These are phyloP conservation scores for Odontomyia ornata DNA, from an alignment of 2,888 invertebrate species.

Conservation along the genomic window DNA sequence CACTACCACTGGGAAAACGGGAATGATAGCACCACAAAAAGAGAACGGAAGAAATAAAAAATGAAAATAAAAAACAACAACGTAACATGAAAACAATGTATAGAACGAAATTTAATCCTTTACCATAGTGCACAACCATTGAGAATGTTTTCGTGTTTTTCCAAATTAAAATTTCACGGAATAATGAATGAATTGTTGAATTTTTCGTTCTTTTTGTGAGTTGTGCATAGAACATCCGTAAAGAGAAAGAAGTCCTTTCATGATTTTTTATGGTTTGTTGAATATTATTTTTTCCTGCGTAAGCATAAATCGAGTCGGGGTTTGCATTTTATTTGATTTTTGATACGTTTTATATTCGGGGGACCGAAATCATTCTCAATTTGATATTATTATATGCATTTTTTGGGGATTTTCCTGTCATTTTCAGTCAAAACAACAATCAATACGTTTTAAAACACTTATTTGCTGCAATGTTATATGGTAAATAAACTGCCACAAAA, in stretches of 20 bases:
- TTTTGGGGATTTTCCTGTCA: not conserved
- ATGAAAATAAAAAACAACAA: too few species aligned
- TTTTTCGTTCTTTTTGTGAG: not conserved
- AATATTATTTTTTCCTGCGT: not conserved
- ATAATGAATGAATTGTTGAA: conserved; percentile 5
- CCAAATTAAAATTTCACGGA: conserved; percentile 21
- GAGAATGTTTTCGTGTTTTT: conserved; percentile 36
- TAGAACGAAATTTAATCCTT: conserved; percentile 28
- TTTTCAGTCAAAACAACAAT: conserved; percentile 45
- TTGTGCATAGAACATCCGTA: not conserved
- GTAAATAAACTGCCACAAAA: conserved; percentile 49
- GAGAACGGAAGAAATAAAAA: not conserved
- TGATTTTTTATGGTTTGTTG: not conserved
- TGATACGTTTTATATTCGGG: not conserved
- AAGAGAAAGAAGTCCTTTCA: not conserved
- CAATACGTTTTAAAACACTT: conserved; percentile 48
- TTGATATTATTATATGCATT: not conserved
- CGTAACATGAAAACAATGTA: conserved; percentile 11
- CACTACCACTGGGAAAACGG: conserved; percentile 21
- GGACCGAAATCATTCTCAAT: conserved; percentile 21
- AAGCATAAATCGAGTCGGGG: not conserved
- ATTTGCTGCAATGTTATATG: conserved; percentile 43
- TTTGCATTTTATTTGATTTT: not conserved
- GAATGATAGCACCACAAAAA: conserved; percentile 11
- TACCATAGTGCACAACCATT: conserved; percentile 27